Conservation (phyloP, 2,888 invertebrate species). For the Parnassius orleans region DNA sequence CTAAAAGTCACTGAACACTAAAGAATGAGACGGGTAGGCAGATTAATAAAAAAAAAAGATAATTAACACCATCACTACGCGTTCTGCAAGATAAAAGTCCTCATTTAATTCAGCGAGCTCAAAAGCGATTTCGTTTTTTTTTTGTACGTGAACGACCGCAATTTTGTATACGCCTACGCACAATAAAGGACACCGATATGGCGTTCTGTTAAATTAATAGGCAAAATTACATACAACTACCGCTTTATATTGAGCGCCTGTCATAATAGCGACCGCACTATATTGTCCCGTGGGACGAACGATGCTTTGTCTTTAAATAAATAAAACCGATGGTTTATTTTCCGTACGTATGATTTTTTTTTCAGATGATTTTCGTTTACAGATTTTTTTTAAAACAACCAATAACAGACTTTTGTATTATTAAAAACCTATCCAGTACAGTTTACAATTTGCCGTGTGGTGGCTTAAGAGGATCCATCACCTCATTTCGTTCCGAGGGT, state of each 20-base stretch:
- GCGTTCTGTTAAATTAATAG: conserved; percentile 24
- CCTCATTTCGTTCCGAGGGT: too few relatives aligned
- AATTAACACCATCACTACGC: too few relatives aligned
- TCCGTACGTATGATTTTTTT: conserved; percentile 11
- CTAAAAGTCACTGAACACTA: too few relatives aligned
- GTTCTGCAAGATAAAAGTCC: too few relatives aligned
- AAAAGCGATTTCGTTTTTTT: not conserved
- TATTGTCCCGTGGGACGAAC: conserved; percentile 19
- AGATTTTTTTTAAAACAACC: not conserved
- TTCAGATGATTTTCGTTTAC: not conserved
- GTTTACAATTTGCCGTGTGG: too few relatives aligned
- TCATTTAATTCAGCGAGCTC: too few relatives aligned
- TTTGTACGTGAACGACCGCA: not conserved
- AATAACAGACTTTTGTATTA: too few relatives aligned
- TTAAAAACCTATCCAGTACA: too few relatives aligned
- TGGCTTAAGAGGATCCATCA: too few relatives aligned
- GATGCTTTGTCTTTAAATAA: conserved; percentile 22
- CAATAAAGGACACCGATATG: conserved; percentile 21
- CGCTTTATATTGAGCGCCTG: conserved; percentile 18
- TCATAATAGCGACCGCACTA: conserved; percentile 20
- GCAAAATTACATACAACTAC: conserved; percentile 20
- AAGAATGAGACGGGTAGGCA: too few relatives aligned
- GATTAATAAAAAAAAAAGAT: too few relatives aligned
- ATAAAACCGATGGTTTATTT: conserved; percentile 16
- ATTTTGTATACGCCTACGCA: not conserved